Evolutionary conservation across 2,797 vertebrate genomes (phyloP), one percentile per base, ranked within the genome.

Genomic region (Peromyscus nudipes): DNA sequence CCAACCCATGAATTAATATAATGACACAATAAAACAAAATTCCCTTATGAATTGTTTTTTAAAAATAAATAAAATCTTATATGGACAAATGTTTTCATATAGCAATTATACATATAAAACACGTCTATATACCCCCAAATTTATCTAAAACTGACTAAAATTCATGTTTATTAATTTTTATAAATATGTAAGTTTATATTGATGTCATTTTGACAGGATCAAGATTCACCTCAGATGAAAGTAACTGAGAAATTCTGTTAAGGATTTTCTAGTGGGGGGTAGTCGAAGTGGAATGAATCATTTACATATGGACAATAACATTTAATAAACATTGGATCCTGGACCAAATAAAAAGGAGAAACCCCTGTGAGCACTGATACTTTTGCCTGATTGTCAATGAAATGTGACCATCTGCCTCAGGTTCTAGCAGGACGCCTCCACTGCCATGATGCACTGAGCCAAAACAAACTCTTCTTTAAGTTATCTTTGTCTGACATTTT

Each of bases 1-100:
- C 97, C 97, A 93, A 96, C 80, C 96, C 81, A 43, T 49, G 37
- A 95, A 67, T 83, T 94, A 62, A 49, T 10, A 49, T 65, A 77
- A 77, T 37, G 21, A 67, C 40, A 16, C 34, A 65, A 55, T 23
- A 86, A n/a, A 64, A 4, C 62, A 91, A 57, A 23, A 57, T 89
- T 55, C 2, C 6, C 62, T 96, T 31, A 40, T 49, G 71, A 19
- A 93, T 3, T 60, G 1, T 0, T 29, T 91, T 96, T 89, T 94
- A 86, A 65, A 95, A 96, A 88, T 87, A 83, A 83, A 92, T 67
- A 60, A 49, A 5, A 69, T 67, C 3, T 67, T 40, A 82, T 40
- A 13, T 17, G 2, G 10, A 67, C 49, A 86, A 84, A 23, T 88
- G 8, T 31, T 71, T 52, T 9, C 19, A n/a, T 5, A 43, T 17